These are phyloP conservation scores for Leucopsar rothschildi DNA, from an alignment of 2,113 vertebrate species.

Conservation along the genomic window DNA sequence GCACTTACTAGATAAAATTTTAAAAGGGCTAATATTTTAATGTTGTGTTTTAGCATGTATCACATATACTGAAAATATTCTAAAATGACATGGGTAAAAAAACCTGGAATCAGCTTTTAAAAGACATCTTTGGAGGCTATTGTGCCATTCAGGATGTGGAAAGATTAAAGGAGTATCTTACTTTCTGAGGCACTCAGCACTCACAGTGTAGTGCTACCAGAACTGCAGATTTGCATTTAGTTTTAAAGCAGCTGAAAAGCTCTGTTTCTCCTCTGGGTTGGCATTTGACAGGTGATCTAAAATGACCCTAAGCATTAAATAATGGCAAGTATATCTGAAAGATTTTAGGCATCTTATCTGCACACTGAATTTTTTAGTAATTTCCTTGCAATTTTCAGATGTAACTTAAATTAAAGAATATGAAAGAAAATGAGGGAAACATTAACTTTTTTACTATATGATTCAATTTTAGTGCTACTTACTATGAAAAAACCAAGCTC, in stretches of 20 bases:
- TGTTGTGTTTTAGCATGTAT: not conserved
- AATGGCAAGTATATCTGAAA: not conserved
- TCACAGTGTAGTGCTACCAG: not conserved
- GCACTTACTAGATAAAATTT: not conserved
- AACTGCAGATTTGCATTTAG: not conserved
- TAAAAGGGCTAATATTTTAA: not conserved
- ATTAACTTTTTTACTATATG: not conserved
- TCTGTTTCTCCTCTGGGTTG: not conserved
- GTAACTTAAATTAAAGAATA: not conserved
- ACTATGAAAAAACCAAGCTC: not conserved
- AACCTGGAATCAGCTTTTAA: not conserved
- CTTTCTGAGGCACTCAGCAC: not conserved
- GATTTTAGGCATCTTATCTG: not conserved
- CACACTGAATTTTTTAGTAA: not conserved
- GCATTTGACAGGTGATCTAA: not conserved
- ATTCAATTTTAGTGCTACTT: slow-evolving; percentile 37
- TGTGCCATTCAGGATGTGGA: not conserved
- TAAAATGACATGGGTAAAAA: not conserved
- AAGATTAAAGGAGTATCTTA: not conserved
- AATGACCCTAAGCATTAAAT: not conserved
- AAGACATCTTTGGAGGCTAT: not conserved
- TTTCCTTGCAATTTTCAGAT: not conserved
- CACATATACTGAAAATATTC: not conserved
- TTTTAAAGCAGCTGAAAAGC: not conserved
- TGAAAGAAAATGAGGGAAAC: not conserved